phyloP scores from a whole-genome alignment of 2,888 invertebrate genomes.

The Lathronympha strigana region DNA sequence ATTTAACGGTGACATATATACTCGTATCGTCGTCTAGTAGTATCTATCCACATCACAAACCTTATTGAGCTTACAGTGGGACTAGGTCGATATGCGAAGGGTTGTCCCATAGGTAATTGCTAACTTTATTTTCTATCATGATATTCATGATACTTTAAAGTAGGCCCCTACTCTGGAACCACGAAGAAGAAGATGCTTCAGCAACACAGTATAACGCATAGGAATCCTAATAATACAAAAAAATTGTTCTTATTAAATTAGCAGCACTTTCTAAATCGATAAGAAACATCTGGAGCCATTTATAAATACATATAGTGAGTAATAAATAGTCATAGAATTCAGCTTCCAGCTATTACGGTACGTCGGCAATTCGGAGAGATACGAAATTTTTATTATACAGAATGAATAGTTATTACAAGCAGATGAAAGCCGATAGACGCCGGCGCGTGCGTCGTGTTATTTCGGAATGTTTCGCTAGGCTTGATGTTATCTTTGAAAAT shows the following conservation, averaged over 20 bases:
- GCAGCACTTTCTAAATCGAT: background rate
- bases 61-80: no score
- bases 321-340: conserved; percentile 63
- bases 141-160: no score
- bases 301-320: conserved; percentile 55
- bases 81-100: no score
- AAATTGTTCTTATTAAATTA: background rate
- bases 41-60: no score
- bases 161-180: no score
- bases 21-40: no score
- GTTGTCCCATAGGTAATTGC: no score
- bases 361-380: conserved; percentile 61
- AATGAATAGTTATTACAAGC: conserved; percentile 70
- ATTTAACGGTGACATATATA: no score
- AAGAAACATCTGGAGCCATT: conserved; percentile 45
- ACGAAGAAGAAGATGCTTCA: background rate
- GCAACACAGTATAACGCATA: background rate
- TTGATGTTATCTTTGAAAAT: conserved; percentile 57
- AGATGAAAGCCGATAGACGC: conserved; percentile 66
- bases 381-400: conserved; percentile 65
- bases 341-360: conserved; percentile 71
- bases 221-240: background rate
- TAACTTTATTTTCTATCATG: no score
- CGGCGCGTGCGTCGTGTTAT: conserved; percentile 67
- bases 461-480: conserved; percentile 62